Percentiles rank a stretch among this genome's conserved stretches.
Evolutionary conservation across 2,888 invertebrate genomes (phyloP).

Genomic region (Galeruca laticollis): DNA sequence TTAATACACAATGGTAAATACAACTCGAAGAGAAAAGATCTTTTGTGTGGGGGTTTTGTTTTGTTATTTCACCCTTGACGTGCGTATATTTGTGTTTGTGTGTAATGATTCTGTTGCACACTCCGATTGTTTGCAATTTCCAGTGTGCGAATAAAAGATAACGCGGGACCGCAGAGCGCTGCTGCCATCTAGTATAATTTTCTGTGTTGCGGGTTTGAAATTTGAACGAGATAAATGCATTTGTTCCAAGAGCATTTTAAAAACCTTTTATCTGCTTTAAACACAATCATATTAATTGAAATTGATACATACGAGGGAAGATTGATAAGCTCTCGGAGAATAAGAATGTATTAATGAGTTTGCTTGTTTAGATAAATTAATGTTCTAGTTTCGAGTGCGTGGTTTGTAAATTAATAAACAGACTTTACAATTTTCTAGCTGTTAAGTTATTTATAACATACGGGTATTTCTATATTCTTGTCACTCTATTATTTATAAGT

Average conservation of each 20-base stretch:
- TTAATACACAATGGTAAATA: conserved; percentile 45
- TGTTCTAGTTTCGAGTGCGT: too few species aligned
- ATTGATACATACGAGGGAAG: too few species aligned
- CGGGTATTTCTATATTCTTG: conserved; percentile 36
- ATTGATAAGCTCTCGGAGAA: too few species aligned
- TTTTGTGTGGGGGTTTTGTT: conserved; percentile 33
- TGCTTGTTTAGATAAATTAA: too few species aligned
- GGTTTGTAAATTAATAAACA: background rate
- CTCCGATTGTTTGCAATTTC: conserved; percentile 52
- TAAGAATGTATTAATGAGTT: too few species aligned
- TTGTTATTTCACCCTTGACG: conserved; percentile 44
- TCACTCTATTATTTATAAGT: conserved; percentile 6
- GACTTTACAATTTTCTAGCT: background rate
- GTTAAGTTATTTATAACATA: conserved; percentile 36
- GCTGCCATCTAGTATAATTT: conserved; percentile 28
- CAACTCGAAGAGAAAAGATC: conserved; percentile 40
- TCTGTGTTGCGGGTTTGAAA: conserved; percentile 20
- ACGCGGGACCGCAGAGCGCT: conserved; percentile 28
- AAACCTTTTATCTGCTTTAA: background rate
- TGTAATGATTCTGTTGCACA: conserved; percentile 53
- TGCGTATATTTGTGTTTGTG: conserved; percentile 44
- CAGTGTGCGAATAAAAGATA: conserved; percentile 47
- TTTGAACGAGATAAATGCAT: background rate
- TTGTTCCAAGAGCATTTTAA: background rate
- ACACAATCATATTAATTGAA: background rate